Base-by-base conservation (phyloP, 2,113 vertebrate species). In the Oceanodroma tethys region DNA sequence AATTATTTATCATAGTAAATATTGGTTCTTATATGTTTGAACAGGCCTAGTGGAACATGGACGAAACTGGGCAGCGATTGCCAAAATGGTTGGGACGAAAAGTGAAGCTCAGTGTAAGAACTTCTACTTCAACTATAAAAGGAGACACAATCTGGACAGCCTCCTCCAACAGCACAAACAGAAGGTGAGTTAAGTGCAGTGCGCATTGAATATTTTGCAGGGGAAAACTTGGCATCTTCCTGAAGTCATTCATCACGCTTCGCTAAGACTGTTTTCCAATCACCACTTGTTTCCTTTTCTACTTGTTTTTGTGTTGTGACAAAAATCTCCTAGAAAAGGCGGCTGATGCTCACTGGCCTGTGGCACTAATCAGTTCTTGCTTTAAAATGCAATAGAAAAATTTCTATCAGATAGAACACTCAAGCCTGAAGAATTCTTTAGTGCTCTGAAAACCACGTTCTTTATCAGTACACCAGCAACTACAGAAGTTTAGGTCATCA, bases 21-120 rank as follows among this genome's bases (percentile, higher is more conserved):
- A 23, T 20, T 81, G 63, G 20, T 53, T 93, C 40, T 30, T 92
- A 4, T 60, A 4, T 52, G 47, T 98, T 71, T 72, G 75, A 78
- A 43, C 92, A 99, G 99, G 99, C 60, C 98, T 99, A 4, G 99
- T 99, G 94, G 99, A 99, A 95, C 99, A 99, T 19, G 99, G 99
- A 38, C 98, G 99, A 63, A 99, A 99, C 98, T 99, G 99, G 99
- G 98, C 99, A 60, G 99, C 99, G 27, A 99, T 99, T 88, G 99
- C 99, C 97, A 99, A 99, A 98, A 99, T 99, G 99, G 99, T 99
- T 95, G 99, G 99, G 94, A 99, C 99, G 0, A 99, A 99, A 98
- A 99, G 99, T 43, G 99, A 99, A 98, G 99, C 99, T 34, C 99
- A 99, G 79, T 99, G 99, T 98, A 99, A 99, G 98, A 99, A 99